These are phyloP conservation scores for Dipodomys stephensi DNA, from an alignment of 2,113 vertebrate species.

Conservation along the genomic window DNA sequence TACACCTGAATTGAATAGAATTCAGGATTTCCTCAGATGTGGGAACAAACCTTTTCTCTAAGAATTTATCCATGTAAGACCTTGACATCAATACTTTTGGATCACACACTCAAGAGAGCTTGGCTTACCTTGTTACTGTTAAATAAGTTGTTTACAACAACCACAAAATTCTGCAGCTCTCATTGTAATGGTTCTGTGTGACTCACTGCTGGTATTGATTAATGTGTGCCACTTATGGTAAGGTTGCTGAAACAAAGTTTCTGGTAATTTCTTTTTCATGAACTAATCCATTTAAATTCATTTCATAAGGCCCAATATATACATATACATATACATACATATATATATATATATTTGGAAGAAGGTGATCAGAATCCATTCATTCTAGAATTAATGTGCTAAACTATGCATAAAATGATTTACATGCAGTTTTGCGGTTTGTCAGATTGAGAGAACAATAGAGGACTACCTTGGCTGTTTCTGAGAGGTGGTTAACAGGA, in stretches of 20 bases:
- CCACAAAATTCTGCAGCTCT: neutral
- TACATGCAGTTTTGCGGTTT: neutral
- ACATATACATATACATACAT: neutral
- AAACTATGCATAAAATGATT: neutral
- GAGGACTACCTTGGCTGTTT: neutral
- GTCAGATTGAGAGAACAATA: neutral
- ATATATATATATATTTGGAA: neutral
- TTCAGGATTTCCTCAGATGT: neutral
- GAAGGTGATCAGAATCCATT: neutral
- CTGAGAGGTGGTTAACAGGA: neutral
- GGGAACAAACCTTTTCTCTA: neutral
- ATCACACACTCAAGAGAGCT: neutral
- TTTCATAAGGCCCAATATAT: neutral
- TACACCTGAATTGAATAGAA: constrained; percentile 33
- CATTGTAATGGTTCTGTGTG: neutral
- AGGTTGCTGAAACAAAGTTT: neutral
- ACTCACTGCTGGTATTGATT: neutral
- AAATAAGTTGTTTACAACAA: neutral
- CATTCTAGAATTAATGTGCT: neutral
- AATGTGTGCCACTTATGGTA: neutral
- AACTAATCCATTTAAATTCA: neutral
- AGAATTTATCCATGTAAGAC: neutral
- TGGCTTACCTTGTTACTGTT: constrained; percentile 3
- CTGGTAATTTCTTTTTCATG: neutral
- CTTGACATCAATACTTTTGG: neutral